Evolutionary conservation across 2,113 vertebrate species (phyloP), one percentile per base, ranked within the genome.

Genomic region (Chaetops frenatus): DNA sequence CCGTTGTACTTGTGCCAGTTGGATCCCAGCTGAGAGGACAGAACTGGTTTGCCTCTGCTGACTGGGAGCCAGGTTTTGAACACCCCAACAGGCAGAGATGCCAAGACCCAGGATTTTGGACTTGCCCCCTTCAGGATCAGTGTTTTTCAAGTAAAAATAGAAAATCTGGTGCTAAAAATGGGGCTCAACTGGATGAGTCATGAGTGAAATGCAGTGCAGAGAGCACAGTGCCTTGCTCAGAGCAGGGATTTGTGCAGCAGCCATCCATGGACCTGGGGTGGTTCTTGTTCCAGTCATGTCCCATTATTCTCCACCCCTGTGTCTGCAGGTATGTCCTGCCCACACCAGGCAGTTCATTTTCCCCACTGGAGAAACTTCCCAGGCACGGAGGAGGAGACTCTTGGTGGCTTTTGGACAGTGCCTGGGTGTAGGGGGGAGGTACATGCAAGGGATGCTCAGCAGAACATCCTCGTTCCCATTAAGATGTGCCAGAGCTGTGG

Each of bases 181-280:
- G 36, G 57, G 45, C 90, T 95, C 88, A 35, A 38, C 51, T 71
- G 69, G 53, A 45, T 74, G 86, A 94, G 92, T 94, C 86, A 88
- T 16, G 70, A 83, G 58, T 28, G 64, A 82, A 83, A 69, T 23
- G 23, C 64, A 81, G 70, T 10, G 31, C 54, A 47, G 28, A 35
- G 73, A 36, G 16, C 40, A 15, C 4, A 8, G 50, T 35, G 78
- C 86, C 27, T 38, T 74, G 83, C 45, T 48, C 3, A 0, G 54
- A 94, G 95, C 33, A 14, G n/a, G 69, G 72, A 78, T 95, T 93
- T 96, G 93, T 84, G 87, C 40, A 45, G 80, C 90, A 88, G 91
- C 69, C 72, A n/a, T 79, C 48, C 16, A 3, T 25, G 47, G 56
- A 31, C 81, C 88, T 38, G 2, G 82, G 80, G 71, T 31, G 14